Base-by-base conservation (phyloP, 2,888 invertebrate species). In the Neocrepidodera transversa region DNA sequence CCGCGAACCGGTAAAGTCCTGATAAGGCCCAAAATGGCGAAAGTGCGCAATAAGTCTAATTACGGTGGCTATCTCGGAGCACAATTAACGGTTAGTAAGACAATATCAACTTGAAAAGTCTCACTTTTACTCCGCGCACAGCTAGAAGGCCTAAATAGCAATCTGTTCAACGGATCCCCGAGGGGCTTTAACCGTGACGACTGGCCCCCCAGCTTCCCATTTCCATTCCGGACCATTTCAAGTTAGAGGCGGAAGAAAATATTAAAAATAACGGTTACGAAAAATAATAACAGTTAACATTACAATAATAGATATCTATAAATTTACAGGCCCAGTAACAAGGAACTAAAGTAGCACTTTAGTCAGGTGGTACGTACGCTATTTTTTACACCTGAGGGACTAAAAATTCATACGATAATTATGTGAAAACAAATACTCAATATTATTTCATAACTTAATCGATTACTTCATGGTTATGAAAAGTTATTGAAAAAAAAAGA, bases 121-220 rank as follows among this genome's bases (percentile, higher is more conserved):
- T 59, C 54, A 54, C 49, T 54, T 54, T 59, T 49, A 54, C 49
- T 47, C 48, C 32, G 17, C 17, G 54, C 7, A 28, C 38, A 11
- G 30, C 20, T 38, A 38, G 14, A 11, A 60, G 50, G 57, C 52
- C 59, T 62, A 51, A 58, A 53, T 45, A 60, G 75, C 77, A 77
- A 78, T 78, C 78, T 77, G 76, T 76, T 74, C 77, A 76, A 78
- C 75, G 75, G 75, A 68, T 75, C 78, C 77, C 76, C 63, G 62
- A 64, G 75, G 76, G 69, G 73, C 74, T 71, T 71, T 76, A 76
- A 68, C 71, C 72, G 67, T 71, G 74, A 75, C 74, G 74, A 75
- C 76, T 76, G 74, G 71, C 67, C 70, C 67, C 72, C 70, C 73
- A 72, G 73, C 71, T 62, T 26, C 36, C 13, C 47, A 16, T 47